A percentile compares a stretch with the other conserved stretches of the same genome.
Evolutionary conservation across 2,797 vertebrate species (phyloP).

Genomic region (Morelia viridis): DNA sequence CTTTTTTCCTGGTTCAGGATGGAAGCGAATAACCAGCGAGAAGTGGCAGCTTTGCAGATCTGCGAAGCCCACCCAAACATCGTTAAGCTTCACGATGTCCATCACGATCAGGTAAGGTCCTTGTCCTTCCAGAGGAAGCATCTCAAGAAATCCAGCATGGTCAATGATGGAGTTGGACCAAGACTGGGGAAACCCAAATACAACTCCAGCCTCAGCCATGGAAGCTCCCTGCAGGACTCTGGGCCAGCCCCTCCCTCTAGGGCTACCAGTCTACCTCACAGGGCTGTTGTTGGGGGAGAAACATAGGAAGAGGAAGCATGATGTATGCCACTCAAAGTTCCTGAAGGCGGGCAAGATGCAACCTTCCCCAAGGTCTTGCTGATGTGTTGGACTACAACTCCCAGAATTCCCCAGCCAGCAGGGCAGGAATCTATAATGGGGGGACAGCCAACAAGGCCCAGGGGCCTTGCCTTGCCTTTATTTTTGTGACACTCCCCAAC

Average conservation of each 20-base stretch:
- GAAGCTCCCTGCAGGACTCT: neutral
- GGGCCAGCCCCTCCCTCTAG: neutral
- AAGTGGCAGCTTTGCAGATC: constrained; percentile 86
- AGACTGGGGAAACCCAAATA: neutral
- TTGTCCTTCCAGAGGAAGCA: neutral
- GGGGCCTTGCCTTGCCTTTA: too few relatives aligned
- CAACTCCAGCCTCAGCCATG: neutral
- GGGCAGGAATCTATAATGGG: too few relatives aligned
- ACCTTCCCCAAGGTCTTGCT: too few relatives aligned
- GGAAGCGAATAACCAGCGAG: constrained; percentile 87
- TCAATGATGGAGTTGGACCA: neutral
- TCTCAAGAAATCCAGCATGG: neutral
- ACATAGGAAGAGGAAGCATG: too few relatives aligned
- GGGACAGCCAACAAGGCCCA: too few relatives aligned
- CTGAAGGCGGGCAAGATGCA: too few relatives aligned
- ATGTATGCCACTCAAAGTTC: too few relatives aligned
- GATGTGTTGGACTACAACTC: too few relatives aligned
- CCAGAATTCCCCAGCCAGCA: too few relatives aligned
- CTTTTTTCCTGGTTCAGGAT: constrained; percentile 72
- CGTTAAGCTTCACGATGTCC: constrained; percentile 86
- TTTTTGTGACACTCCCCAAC: too few relatives aligned
- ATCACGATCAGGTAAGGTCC: constrained; percentile 85
- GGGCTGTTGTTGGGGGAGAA: too few relatives aligned
- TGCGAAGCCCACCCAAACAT: constrained; percentile 89
- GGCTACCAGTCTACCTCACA: too few relatives aligned